Evolutionary conservation across 2,113 vertebrate genomes (phyloP).

Genomic region (Aptenodytes forsteri): DNA sequence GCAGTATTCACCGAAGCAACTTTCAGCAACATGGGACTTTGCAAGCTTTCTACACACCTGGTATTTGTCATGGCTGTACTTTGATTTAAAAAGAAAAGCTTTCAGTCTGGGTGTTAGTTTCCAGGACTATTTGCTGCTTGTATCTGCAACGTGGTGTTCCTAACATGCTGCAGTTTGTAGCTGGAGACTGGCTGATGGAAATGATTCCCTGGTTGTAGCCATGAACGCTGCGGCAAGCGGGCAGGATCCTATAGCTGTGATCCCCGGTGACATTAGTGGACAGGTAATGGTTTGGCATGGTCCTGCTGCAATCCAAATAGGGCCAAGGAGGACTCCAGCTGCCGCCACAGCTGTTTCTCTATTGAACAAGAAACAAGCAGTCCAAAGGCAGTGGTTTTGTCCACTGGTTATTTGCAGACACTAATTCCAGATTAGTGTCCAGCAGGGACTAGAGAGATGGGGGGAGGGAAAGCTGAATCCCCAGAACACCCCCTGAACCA

Average conservation of each 20-base stretch:
- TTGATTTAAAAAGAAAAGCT: not conserved
- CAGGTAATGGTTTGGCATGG: not conserved
- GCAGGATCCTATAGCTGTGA: not conserved
- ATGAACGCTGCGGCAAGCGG: accelerated
- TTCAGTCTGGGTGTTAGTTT: not conserved
- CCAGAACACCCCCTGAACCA: not conserved
- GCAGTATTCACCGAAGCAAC: accelerated
- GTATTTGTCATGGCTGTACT: not conserved
- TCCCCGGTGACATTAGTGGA: accelerated
- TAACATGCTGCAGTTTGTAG: not conserved
- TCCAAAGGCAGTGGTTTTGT: not conserved
- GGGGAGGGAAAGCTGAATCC: not conserved
- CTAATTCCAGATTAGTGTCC: not conserved
- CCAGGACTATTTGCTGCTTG: not conserved
- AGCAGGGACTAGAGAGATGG: not conserved
- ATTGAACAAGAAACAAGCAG: not conserved
- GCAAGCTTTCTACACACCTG: not conserved
- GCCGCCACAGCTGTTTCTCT: accelerated
- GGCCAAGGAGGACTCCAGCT: not conserved
- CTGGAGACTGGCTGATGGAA: not conserved
- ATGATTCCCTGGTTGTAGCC: not conserved
- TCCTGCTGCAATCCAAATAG: not conserved
- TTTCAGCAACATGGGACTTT: not conserved
- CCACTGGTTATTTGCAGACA: not conserved
- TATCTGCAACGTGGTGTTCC: not conserved